Percentiles rank a stretch among this genome's conserved stretches.
Evolutionary conservation across 2,113 vertebrate species (phyloP).

Genomic region (Perca flavescens): DNA sequence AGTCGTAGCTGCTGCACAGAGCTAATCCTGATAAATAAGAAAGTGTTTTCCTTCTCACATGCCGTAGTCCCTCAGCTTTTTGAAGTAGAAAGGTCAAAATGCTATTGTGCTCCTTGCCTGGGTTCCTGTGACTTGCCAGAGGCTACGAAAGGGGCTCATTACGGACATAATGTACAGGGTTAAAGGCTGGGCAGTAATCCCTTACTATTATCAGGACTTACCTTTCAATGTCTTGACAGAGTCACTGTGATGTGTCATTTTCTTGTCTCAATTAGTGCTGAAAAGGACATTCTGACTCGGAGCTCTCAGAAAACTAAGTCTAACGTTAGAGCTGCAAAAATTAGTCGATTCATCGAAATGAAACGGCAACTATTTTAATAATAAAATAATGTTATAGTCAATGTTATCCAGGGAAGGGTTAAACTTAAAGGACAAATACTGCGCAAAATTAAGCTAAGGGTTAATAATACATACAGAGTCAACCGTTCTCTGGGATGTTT

Average conservation of each 20-base stretch:
- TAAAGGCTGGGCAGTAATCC: background rate
- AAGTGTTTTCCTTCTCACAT: constrained; percentile 10
- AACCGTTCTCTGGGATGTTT: too few relatives aligned
- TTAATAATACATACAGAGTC: too few relatives aligned
- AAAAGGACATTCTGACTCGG: background rate
- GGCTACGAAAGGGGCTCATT: background rate
- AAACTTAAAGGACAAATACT: too few relatives aligned
- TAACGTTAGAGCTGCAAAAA: background rate
- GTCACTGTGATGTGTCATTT: background rate
- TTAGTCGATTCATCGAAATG: background rate
- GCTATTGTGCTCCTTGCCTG: background rate
- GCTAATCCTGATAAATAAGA: constrained; percentile 50
- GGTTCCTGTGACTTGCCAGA: constrained; percentile 21
- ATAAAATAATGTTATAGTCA: background rate
- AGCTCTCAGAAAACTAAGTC: background rate
- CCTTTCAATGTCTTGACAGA: background rate
- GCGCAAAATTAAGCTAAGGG: too few relatives aligned
- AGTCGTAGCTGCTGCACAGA: constrained; percentile 37
- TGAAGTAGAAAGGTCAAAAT: constrained; percentile 26
- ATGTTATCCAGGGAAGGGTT: background rate
- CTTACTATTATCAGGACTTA: background rate
- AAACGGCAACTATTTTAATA: background rate
- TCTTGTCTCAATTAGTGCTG: background rate
- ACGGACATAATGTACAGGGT: background rate
- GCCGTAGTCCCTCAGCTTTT: background rate